Conservation (phyloP, 2,888 invertebrate genomes). For the Odontomyia ornata region DNA sequence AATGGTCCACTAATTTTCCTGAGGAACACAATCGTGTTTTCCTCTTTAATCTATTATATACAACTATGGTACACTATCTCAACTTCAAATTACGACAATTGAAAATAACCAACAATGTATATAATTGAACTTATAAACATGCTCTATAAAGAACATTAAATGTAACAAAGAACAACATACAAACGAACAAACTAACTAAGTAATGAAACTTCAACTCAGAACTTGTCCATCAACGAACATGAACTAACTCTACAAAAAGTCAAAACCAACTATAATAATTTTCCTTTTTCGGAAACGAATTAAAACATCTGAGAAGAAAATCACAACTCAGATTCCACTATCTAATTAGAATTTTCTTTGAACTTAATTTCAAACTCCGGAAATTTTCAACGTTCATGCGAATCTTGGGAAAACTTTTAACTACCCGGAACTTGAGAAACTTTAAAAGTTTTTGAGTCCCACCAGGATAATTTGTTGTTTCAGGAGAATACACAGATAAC, state of each 20-base stretch:
- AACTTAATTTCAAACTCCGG: neutral
- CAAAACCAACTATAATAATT: neutral
- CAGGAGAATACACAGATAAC: no score
- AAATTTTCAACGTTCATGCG: constrained; percentile 24
- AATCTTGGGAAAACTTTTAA: neutral
- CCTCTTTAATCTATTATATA: no score
- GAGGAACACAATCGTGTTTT: no score
- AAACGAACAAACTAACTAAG: neutral
- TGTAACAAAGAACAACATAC: constrained; percentile 30
- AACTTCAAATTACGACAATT: no score
- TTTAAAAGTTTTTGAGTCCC: neutral
- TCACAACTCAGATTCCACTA: no score
- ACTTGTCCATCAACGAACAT: constrained; percentile 24
- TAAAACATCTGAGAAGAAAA: no score
- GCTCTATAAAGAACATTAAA: constrained; percentile 20
- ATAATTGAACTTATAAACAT: neutral
- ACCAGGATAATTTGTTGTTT: no score
- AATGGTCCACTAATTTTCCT: no score
- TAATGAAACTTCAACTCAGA: constrained; percentile 20
- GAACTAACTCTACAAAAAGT: constrained; percentile 15
- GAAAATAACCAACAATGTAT: no score
- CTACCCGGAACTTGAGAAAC: neutral
- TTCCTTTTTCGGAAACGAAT: neutral
- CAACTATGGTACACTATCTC: no score
- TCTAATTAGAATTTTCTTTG: neutral